phyloP scores from a whole-genome alignment of 2,888 invertebrate species.

The Cabera pusaria region DNA sequence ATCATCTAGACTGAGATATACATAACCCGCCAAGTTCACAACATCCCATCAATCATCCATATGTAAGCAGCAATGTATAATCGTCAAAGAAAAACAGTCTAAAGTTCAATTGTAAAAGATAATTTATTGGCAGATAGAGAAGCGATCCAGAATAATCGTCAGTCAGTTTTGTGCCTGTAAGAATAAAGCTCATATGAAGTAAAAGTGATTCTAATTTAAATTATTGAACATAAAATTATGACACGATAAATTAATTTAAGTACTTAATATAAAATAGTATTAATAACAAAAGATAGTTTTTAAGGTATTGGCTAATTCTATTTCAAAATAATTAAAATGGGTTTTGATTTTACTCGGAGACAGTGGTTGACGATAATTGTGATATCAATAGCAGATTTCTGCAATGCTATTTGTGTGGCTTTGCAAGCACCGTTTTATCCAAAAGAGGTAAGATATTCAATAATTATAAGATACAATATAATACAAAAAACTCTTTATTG shows the following conservation, averaged over 20 bases:
- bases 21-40: slow-evolving; percentile 26
- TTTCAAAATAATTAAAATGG: slow-evolving; percentile 70
- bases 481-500: too few relatives aligned
- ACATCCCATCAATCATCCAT: background rate
- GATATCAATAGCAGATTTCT: slow-evolving; percentile 92
- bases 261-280: too few relatives aligned
- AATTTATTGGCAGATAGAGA: slow-evolving; percentile 29
- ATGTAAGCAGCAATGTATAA: slow-evolving; percentile 35
- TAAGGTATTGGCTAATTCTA: too few relatives aligned
- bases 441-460: slow-evolving; percentile 87
- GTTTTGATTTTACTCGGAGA: slow-evolving; percentile 86
- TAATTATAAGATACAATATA: too few relatives aligned
- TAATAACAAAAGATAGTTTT: too few relatives aligned
- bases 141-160: slow-evolving; percentile 48
- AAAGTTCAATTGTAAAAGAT: slow-evolving; percentile 37
- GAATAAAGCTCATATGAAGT: slow-evolving; percentile 38
- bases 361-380: slow-evolving; percentile 91
- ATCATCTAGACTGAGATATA: slow-evolving; percentile 27
- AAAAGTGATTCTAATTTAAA: slow-evolving; percentile 49
- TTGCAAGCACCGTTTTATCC: slow-evolving; percentile 94
- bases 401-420: slow-evolving; percentile 92
- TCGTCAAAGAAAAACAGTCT: slow-evolving; percentile 30
- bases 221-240: slow-evolving; percentile 10
- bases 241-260: slow-evolving; percentile 48
- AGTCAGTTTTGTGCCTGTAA: slow-evolving; percentile 50